phyloP scores from a whole-genome alignment of 2,797 vertebrate species.

The Arrhamphus sclerolepis region DNA sequence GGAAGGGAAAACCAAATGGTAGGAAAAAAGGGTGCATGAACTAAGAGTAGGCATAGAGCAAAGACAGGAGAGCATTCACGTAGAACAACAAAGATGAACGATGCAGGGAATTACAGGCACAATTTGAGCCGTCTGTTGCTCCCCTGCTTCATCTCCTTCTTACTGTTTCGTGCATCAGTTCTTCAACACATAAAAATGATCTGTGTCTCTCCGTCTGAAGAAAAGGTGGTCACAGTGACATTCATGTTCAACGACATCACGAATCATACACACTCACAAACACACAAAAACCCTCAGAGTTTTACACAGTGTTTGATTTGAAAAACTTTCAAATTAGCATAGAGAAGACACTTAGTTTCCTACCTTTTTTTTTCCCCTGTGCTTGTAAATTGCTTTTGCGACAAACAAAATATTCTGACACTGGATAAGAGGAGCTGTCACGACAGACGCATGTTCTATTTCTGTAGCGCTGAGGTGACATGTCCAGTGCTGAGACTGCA shows the following conservation, averaged over 20 bases:
- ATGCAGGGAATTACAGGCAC: constrained; percentile 30
- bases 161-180: constrained; percentile 19
- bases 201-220: neutral
- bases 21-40: constrained; percentile 5
- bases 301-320: constrained; percentile 37
- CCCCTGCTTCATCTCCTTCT: constrained; percentile 12
- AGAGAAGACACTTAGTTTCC: constrained; percentile 21
- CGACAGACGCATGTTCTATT: constrained; percentile 42
- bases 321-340: constrained; percentile 37
- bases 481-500: constrained; percentile 22
- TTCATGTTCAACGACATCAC: constrained; percentile 25
- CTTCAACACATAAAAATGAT: constrained; percentile 23
- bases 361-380: constrained; percentile 11
- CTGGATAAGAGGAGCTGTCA: constrained; percentile 38
- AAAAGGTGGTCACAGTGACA: constrained; percentile 20
- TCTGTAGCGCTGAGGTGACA: constrained; percentile 49
- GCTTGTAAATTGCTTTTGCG: constrained; percentile 22
- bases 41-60: constrained; percentile 2
- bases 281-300: constrained; percentile 14
- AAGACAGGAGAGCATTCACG: neutral
- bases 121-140: constrained; percentile 35
- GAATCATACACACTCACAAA: constrained; percentile 31
- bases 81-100: constrained; percentile 29
- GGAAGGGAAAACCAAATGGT: neutral
- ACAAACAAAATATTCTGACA: constrained; percentile 49